Evolutionary conservation across 2,888 invertebrate species (phyloP).

Genomic region (Lasius fuliginosus): DNA sequence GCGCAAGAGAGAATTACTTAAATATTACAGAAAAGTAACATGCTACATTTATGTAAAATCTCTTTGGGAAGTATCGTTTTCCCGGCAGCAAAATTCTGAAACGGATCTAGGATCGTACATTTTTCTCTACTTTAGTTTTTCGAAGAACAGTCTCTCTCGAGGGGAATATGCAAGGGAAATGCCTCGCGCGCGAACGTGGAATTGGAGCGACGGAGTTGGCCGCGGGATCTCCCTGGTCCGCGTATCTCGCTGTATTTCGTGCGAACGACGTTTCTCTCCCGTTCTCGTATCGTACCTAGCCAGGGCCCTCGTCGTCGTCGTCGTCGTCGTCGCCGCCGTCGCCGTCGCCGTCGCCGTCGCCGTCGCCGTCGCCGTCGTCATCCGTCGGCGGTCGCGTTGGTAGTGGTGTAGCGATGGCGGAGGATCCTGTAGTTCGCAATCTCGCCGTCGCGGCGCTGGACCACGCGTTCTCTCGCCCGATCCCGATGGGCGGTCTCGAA

Average conservation of each 20-base stretch:
- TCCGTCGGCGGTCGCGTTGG: constrained; percentile 73
- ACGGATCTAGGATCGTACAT: neutral
- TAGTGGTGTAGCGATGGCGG: constrained; percentile 86
- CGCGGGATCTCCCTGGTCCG: neutral
- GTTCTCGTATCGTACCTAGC: constrained; percentile 15
- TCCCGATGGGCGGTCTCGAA: constrained; percentile 77
- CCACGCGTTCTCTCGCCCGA: constrained; percentile 70
- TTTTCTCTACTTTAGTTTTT: neutral
- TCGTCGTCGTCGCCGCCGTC: constrained; percentile 29
- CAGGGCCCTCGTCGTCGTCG: constrained; percentile 27
- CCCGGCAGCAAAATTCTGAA: neutral
- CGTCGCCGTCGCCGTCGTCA: constrained; percentile 68
- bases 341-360: constrained; percentile 49
- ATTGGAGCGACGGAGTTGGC: constrained; percentile 19
- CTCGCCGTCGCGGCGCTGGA: constrained; percentile 80
- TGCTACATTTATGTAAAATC: neutral
- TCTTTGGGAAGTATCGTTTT: neutral
- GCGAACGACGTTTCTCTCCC: constrained; percentile 1
- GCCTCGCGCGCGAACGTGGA: constrained; percentile 2
- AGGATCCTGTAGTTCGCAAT: constrained; percentile 76
- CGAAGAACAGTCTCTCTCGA: neutral
- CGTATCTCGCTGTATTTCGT: constrained; percentile 2
- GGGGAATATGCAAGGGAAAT: neutral
- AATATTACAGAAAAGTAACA: neutral
- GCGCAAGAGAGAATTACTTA: neutral